Evolutionary conservation across 2,113 vertebrate genomes (phyloP), one percentile per base, ranked within the genome.

Genomic region (Edolisoma coerulescens): DNA sequence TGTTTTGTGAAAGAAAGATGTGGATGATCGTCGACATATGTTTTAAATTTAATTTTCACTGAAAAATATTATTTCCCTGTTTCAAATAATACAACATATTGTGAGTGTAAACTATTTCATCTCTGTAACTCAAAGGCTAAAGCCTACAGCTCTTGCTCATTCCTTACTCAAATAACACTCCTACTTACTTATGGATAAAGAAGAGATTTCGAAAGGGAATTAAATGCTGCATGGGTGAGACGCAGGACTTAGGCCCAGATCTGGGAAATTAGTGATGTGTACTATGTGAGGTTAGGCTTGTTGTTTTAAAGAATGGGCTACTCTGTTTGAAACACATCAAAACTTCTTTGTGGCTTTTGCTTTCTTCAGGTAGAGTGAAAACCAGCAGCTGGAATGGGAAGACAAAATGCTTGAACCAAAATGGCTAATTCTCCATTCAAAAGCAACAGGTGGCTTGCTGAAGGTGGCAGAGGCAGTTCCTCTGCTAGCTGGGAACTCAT

Each of bases 361-460:
- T 75, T 89, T 60, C 80, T 90, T 75, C 85, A 84, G 73, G 83
- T 95, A 79, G n/a, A 90, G 44, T 30, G 63, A 70, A 85, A 96
- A 88, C 28, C 33, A 76, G 56, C 68, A 92, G 35, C 76, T 91
- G 80, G 61, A 95, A 78, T 16, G 24, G 65, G 61, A 96, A 90
- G 83, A 93, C 3, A 3, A 81, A 92, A 89, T 70, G 16, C 44
- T 65, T 69, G 61, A 65, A 93, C 57, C 65, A 87, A 81, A 90
- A 86, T 39, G 68, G 76, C 60, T 92, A 71, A 71, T 93, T 92
- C 88, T 67, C 60, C 68, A 81, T 80, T 86, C 61, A 78, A 90
- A 90, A 84, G 44, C 85, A 95, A 94, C 83, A 90, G 88, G 95
- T 96, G 93, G 88, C 59, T 88, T 94, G 92, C 73, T 78, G 76